These are phyloP conservation scores for Camptogramma bilineatum DNA, from an alignment of 2,888 invertebrate species.

Conservation along the genomic window DNA sequence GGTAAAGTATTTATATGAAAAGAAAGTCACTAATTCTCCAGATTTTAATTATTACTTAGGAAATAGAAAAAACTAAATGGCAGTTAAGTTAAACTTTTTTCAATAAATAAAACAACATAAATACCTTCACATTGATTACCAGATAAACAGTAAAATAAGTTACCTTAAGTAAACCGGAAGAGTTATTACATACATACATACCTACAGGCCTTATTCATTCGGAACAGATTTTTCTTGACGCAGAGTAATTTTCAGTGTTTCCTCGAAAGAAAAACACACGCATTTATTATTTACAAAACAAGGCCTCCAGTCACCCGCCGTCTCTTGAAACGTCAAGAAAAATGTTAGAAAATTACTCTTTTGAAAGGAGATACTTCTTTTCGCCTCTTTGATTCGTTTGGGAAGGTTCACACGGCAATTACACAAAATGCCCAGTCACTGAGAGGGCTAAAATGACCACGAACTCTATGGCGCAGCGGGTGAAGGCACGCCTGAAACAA, in stretches of 20 bases:
- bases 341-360: slow-evolving; percentile 36
- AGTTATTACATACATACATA: no score
- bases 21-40: no score
- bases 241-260: not conserved
- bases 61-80: no score
- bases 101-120: not conserved
- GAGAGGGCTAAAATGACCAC: not conserved
- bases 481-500: no score
- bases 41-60: no score
- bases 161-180: not conserved
- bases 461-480: no score
- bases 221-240: slow-evolving; percentile 2
- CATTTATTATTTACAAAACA: slow-evolving; percentile 23
- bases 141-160: not conserved
- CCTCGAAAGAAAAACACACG: slow-evolving; percentile 5
- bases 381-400: slow-evolving; percentile 27
- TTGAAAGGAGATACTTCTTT: slow-evolving; percentile 28
- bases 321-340: slow-evolving; percentile 22
- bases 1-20: no score
- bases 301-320: slow-evolving; percentile 1
- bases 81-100: no score
- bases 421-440: not conserved
- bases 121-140: not conserved
- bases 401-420: slow-evolving; percentile 8
- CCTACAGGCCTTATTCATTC: not conserved